These are phyloP conservation scores for Dolomedes plantarius DNA, from an alignment of 2,888 invertebrate genomes.

Conservation along the genomic window DNA sequence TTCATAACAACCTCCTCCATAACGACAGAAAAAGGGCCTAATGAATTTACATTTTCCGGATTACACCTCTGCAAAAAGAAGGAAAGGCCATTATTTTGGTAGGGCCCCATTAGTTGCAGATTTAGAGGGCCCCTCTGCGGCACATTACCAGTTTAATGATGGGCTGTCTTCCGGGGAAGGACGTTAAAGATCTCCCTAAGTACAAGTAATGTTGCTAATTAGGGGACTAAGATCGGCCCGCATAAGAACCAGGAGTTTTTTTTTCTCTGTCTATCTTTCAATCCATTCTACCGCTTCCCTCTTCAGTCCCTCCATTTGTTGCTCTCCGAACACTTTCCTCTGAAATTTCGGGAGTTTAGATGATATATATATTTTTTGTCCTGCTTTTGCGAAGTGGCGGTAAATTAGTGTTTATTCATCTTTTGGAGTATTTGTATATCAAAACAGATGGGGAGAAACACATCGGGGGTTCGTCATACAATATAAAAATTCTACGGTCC, in stretches of 20 bases:
- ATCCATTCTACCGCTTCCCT: neutral
- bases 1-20: neutral
- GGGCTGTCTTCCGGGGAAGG: conserved; percentile 41
- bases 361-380: too few species aligned
- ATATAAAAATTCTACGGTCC: too few species aligned
- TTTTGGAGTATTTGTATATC: too few species aligned
- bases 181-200: conserved; percentile 68
- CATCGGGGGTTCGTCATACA: too few species aligned
- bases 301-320: neutral
- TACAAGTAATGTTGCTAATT: conserved; percentile 69
- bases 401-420: too few species aligned
- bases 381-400: too few species aligned
- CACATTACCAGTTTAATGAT: conserved; percentile 70
- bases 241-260: conserved; percentile 11
- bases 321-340: neutral
- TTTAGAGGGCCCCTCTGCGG: conserved; percentile 52
- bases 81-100: conserved; percentile 66
- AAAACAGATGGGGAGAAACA: too few species aligned
- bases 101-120: conserved; percentile 68
- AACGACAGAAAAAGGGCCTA: conserved; percentile 11
- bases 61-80: conserved; percentile 36
- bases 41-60: conserved; percentile 69
- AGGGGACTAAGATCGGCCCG: conserved; percentile 52
- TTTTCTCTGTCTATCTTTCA: neutral
- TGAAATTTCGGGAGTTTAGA: neutral